phyloP scores from a whole-genome alignment of 2,113 vertebrate species.

The Callorhinus ursinus region DNA sequence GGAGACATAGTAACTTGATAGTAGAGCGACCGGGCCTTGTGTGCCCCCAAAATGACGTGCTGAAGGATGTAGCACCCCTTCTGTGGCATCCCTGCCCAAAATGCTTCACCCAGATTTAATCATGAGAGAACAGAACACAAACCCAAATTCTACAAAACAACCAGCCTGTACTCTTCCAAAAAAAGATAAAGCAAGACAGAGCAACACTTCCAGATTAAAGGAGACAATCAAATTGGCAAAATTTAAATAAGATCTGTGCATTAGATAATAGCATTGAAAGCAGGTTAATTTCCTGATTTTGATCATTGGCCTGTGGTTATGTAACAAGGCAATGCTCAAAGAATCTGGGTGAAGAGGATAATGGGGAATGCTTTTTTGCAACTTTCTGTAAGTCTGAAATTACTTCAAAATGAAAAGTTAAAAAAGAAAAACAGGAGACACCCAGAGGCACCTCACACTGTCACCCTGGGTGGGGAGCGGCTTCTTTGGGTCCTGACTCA shows the following conservation, averaged over 20 bases:
- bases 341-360: constrained; percentile 48
- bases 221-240: not conserved
- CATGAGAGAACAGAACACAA: not conserved
- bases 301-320: not conserved
- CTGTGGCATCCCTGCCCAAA: not conserved
- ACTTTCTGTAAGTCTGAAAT: constrained; percentile 59
- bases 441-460: not conserved
- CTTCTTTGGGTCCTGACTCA: not conserved
- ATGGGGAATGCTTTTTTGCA: constrained; percentile 66
- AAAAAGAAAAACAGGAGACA: not conserved
- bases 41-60: not conserved
- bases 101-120: not conserved
- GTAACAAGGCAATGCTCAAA: not conserved
- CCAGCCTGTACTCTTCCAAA: not conserved
- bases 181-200: not conserved
- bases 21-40: not conserved
- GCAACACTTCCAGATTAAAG: not conserved
- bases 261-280: not conserved
- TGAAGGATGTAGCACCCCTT: not conserved
- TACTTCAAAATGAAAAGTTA: constrained; percentile 34
- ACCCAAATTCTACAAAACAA: not conserved
- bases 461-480: not conserved
- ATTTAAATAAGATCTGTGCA: not conserved
- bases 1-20: not conserved
- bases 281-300: not conserved